These are phyloP conservation scores for Manacus vitellinus DNA, from an alignment of 2,113 vertebrate species.

Conservation along the genomic window DNA sequence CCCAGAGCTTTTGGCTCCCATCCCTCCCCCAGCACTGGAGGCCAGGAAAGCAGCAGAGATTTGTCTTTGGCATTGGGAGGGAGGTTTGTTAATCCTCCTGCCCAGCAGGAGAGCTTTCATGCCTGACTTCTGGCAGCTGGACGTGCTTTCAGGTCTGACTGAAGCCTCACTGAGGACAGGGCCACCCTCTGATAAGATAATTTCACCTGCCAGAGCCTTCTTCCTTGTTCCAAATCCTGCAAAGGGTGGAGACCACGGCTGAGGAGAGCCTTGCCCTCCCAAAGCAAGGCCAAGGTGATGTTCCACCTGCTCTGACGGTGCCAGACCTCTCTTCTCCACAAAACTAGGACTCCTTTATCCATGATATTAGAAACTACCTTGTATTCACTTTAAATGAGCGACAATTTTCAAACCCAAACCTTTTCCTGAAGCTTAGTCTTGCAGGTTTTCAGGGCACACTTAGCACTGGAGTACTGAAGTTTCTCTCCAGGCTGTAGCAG, in stretches of 20 bases:
- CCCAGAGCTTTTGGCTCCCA: not conserved
- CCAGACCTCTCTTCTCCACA: not conserved
- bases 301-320: not conserved
- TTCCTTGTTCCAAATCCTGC: not conserved
- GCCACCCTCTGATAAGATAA: not conserved
- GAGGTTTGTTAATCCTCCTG: not conserved
- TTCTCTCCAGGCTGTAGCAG: not conserved
- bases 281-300: not conserved
- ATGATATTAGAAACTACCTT: not conserved
- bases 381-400: not conserved
- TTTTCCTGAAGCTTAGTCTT: not conserved
- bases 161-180: not conserved
- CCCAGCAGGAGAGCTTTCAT: not conserved
- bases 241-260: fast-evolving
- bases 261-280: not conserved
- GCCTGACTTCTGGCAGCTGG: not conserved
- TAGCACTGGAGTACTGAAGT: not conserved
- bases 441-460: not conserved
- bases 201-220: not conserved
- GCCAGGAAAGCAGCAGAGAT: not conserved
- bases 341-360: not conserved
- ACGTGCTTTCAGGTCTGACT: not conserved
- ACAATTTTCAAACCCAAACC: not conserved
- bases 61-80: not conserved
- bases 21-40: not conserved